Percentiles rank a stretch among this genome's conserved stretches.
These are phyloP conservation scores for Spodoptera littoralis DNA, from an alignment of 2,888 invertebrate species.

Conservation along the genomic window DNA sequence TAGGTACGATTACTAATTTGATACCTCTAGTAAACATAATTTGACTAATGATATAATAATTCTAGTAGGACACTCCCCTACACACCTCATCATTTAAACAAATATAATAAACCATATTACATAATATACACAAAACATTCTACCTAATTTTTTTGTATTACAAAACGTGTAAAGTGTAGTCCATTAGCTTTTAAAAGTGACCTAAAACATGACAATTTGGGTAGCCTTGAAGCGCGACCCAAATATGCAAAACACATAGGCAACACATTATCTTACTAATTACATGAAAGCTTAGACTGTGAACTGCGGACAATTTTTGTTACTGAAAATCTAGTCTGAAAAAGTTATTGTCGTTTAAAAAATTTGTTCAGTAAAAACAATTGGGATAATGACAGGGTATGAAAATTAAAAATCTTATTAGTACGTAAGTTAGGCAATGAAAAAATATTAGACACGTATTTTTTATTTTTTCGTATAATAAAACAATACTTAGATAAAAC, in stretches of 20 bases:
- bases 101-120: conserved; percentile 37
- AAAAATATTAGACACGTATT: no score
- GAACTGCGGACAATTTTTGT: conserved; percentile 43
- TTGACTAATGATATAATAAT: neutral
- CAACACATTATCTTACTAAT: conserved; percentile 66
- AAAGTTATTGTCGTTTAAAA: no score
- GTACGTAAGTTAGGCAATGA: no score
- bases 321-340: neutral
- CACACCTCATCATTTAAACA: conserved; percentile 2
- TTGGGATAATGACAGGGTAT: no score
- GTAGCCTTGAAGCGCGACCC: conserved; percentile 74
- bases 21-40: no score
- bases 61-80: conserved; percentile 26
- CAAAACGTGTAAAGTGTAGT: conserved; percentile 66
- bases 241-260: conserved; percentile 69
- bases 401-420: no score
- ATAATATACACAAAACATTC: conserved; percentile 36
- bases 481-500: no score
- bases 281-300: conserved; percentile 55
- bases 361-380: no score
- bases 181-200: conserved; percentile 69
- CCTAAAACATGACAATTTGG: conserved; percentile 65
- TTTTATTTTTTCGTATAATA: no score
- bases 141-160: conserved; percentile 54
- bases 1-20: neutral